A percentile compares a stretch with the other conserved stretches of the same genome.
These are phyloP conservation scores for Petrophora chlorosata DNA, from an alignment of 2,888 invertebrate species.

Conservation along the genomic window DNA sequence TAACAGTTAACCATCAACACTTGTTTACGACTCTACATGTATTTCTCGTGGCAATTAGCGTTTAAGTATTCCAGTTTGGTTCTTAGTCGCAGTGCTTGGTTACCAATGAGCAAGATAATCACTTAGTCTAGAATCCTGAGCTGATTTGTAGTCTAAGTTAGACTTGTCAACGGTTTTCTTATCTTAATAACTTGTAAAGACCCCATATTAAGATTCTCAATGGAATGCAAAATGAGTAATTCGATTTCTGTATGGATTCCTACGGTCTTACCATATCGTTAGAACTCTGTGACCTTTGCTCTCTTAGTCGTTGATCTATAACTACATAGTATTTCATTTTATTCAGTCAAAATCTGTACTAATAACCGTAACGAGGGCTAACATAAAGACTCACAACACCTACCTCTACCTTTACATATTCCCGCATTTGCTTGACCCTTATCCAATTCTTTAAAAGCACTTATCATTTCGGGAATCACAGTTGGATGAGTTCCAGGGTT, in stretches of 20 bases:
- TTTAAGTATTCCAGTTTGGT: constrained; percentile 26
- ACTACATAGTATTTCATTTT: too few species aligned
- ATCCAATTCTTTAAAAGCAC: constrained; percentile 10
- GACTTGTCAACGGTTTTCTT: constrained; percentile 5
- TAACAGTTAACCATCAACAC: constrained; percentile 18
- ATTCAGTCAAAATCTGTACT: too few species aligned
- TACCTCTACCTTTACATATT: too few species aligned
- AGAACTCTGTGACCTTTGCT: too few species aligned
- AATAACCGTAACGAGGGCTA: too few species aligned
- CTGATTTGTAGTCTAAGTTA: constrained; percentile 12
- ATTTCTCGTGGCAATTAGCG: constrained; percentile 13
- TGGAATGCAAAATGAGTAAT: too few species aligned
- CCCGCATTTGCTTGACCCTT: constrained; percentile 7
- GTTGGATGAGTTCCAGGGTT: constrained; percentile 31
- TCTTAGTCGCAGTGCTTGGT: constrained; percentile 1
- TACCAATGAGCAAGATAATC: constrained; percentile 25
- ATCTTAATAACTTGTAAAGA: too few species aligned
- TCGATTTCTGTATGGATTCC: too few species aligned
- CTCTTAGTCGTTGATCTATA: too few species aligned
- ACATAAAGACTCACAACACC: too few species aligned
- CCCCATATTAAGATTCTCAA: too few species aligned
- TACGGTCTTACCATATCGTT: too few species aligned
- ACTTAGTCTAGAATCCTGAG: constrained; percentile 2
- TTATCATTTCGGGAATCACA: constrained; percentile 24
- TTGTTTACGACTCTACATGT: constrained; percentile 14